Base-by-base conservation (phyloP, 1,140 invertebrate species). In the Leptopilina boulardi region DNA sequence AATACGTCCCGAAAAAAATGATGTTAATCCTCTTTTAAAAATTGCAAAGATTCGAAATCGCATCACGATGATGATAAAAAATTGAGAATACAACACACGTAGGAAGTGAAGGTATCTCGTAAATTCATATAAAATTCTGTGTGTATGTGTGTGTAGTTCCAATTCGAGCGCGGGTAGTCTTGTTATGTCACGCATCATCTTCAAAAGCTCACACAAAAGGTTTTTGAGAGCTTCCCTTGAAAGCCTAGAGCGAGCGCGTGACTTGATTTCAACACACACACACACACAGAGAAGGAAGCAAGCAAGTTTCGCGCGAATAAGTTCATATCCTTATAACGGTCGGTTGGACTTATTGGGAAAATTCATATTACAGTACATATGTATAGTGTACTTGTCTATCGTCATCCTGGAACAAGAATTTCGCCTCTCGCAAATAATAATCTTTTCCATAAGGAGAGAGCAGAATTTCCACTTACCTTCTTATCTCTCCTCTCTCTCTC, bases 231-330 rank as follows among this genome's bases (percentile, higher is more conserved):
- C 23, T 66, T 66, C 23, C 26, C 23, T 30, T 66, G 59, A 66
- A 66, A 66, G 59, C 59, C 59, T 15, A 66, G 59, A n/a, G 26
- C n/a, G n/a, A n/a, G 59, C 59, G 26, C 59, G 59, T 66, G 59
- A 66, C 59, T 66, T 66, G 59, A 66, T 66, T 66, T 66, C 26
- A 66, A 66, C 59, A 23, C 59, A n/a, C n/a, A n/a, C n/a, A n/a
- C n/a, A n/a, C n/a, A n/a, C n/a, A n/a, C n/a, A n/a, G n/a, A n/a
- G n/a, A n/a, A n/a, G 23, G 13, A 66, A 30, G 9, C 4, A 34
- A 66, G 3, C n/a, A n/a, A n/a, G n/a, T n/a, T n/a, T n/a, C n/a
- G n/a, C n/a, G n/a, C n/a, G n/a, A n/a, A 30, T 66, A 9, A 23
- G 8, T 38, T 11, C 26, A 8, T 30, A 66, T 66, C 26, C 11